Percentiles rank a stretch among this genome's conserved stretches.
Conservation (phyloP, 2,888 invertebrate genomes). For the Orchesellides sinensis region DNA sequence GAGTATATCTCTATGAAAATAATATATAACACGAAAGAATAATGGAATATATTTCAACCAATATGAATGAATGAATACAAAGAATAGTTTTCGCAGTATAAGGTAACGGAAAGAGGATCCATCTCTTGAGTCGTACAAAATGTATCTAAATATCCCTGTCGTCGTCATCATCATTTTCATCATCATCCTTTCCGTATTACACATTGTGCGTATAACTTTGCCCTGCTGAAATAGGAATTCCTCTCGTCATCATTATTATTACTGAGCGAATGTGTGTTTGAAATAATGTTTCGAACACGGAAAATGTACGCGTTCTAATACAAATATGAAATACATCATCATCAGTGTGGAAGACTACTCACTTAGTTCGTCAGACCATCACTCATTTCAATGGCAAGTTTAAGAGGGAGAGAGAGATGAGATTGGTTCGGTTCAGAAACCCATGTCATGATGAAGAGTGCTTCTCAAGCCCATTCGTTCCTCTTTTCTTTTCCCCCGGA, state of each 20-base stretch:
- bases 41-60: conserved; percentile 47
- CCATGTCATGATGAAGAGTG: conserved; percentile 50
- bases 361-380: conserved; percentile 32
- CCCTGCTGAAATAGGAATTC: too few species aligned
- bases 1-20: background rate
- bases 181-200: background rate
- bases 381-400: conserved; percentile 23
- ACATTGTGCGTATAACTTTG: background rate
- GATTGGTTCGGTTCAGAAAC: conserved; percentile 22
- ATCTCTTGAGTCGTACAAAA: background rate
- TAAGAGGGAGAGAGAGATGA: conserved; percentile 31
- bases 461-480: conserved; percentile 23
- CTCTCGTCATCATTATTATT: conserved; percentile 13
- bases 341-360: conserved; percentile 26
- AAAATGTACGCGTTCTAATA: background rate
- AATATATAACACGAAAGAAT: conserved; percentile 44
- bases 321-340: background rate
- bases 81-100: background rate
- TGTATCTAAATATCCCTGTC: background rate
- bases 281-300: too few species aligned
- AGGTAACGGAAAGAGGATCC: conserved; percentile 36
- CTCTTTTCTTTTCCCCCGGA: background rate
- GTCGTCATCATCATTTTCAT: background rate
- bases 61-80: background rate
- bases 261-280: too few species aligned